phyloP scores from a whole-genome alignment of 2,797 vertebrate species.

The Spinibarbus caldwelli region DNA sequence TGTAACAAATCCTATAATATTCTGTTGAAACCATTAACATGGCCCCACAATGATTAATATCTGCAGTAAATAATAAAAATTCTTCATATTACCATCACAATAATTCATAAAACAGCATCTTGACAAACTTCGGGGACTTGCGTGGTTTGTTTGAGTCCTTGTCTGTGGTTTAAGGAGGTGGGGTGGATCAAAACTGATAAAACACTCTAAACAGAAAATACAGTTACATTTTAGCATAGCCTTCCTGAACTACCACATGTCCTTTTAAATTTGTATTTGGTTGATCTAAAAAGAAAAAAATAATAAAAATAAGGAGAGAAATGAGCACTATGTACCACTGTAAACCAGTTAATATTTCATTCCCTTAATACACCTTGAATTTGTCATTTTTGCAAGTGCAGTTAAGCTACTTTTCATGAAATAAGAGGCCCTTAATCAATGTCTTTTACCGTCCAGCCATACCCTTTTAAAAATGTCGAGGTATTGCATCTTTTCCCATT shows the following conservation, averaged over 20 bases:
- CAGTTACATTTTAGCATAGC: not conserved
- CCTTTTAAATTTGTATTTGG: no score
- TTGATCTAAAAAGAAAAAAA: not conserved
- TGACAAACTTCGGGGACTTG: not conserved
- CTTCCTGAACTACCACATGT: no score
- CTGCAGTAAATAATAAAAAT: not conserved
- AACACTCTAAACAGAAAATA: constrained; percentile 4
- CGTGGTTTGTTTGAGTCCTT: not conserved
- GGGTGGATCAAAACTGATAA: not conserved
- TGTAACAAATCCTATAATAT: constrained; percentile 21
- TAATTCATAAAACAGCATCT: not conserved
- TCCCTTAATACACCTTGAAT: not conserved
- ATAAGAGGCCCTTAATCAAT: not conserved
- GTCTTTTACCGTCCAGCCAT: not conserved
- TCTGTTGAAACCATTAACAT: constrained; percentile 10
- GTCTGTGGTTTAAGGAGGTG: constrained; percentile 3
- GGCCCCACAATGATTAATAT: not conserved
- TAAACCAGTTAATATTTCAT: not conserved
- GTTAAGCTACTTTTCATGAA: not conserved
- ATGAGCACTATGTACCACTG: not conserved
- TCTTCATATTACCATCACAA: constrained; percentile 8
- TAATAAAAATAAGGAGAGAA: no score
- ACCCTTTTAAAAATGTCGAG: not conserved
- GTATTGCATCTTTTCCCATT: constrained; percentile 12
- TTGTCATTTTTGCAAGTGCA: not conserved